Conservation (phyloP, 1,140 invertebrate genomes). For the Drosophila tropicalis region DNA sequence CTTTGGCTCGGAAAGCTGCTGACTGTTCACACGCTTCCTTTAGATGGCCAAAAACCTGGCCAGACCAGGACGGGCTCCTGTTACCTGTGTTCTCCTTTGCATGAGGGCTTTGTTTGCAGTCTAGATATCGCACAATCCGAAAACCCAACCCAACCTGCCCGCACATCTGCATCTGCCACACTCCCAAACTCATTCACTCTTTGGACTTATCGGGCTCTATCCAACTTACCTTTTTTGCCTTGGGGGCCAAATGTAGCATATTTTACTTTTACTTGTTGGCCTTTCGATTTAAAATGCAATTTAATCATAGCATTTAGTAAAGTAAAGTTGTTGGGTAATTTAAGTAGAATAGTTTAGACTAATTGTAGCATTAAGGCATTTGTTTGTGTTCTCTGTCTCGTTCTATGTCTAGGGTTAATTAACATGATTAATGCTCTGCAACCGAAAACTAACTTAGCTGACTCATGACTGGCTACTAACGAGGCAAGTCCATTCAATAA, state of each 20-base stretch:
- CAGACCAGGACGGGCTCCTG: not conserved
- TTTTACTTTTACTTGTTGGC: conserved; percentile 31
- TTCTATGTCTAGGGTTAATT: conserved; percentile 52
- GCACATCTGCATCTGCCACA: conserved; percentile 30
- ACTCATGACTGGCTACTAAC: conserved; percentile 55
- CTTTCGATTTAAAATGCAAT: conserved; percentile 57
- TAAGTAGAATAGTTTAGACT: conserved; percentile 53
- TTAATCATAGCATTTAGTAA: conserved; percentile 56
- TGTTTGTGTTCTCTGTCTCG: too few relatives aligned
- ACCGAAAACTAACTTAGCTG: conserved; percentile 26
- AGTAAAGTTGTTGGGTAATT: conserved; percentile 46
- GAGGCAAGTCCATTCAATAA: conserved; percentile 18
- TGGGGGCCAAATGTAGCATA: conserved; percentile 51
- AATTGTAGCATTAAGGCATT: conserved; percentile 33
- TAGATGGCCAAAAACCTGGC: conserved; percentile 22
- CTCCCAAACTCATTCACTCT: conserved; percentile 19
- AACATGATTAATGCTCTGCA: conserved; percentile 70
- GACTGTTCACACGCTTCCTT: conserved; percentile 65
- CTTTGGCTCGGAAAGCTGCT: conserved; percentile 58
- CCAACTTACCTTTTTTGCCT: conserved; percentile 30
- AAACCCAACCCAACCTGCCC: conserved; percentile 20
- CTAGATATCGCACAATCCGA: conserved; percentile 27
- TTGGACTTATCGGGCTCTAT: conserved; percentile 38
- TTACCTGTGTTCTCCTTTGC: conserved; percentile 38
- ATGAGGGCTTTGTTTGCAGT: conserved; percentile 60